phyloP scores from a whole-genome alignment of 2,113 vertebrate genomes.

The Azemiops feae region DNA sequence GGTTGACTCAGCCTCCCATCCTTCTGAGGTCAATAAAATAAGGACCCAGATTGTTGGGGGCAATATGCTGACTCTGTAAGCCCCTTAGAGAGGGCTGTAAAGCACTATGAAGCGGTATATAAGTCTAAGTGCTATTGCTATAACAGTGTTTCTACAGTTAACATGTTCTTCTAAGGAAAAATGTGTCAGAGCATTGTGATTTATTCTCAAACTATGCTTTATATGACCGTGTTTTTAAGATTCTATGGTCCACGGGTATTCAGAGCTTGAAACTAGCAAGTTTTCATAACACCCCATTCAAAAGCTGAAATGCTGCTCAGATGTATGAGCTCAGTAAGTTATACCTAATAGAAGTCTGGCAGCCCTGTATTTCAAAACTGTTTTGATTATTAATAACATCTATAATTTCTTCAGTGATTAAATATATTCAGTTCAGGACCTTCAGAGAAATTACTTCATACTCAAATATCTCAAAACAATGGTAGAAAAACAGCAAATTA shows the following conservation, averaged over 20 bases:
- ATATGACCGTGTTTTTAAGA: background rate
- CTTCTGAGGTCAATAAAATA: too few species aligned
- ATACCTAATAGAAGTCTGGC: background rate
- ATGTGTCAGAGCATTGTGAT: background rate
- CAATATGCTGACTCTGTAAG: background rate
- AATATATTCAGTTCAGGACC: slow-evolving; percentile 8
- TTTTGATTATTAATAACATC: background rate
- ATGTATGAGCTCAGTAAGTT: background rate
- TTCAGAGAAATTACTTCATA: slow-evolving; percentile 5
- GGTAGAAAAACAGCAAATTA: slow-evolving; percentile 11
- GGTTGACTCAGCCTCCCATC: background rate
- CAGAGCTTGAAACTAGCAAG: background rate
- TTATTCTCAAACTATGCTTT: background rate
- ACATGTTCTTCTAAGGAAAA: background rate
- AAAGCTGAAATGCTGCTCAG: background rate
- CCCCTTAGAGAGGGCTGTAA: background rate
- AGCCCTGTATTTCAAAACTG: background rate
- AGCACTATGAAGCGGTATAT: background rate
- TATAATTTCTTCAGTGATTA: background rate
- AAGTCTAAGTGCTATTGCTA: background rate
- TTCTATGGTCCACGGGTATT: background rate
- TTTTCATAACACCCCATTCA: background rate
- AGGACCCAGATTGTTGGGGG: too few species aligned
- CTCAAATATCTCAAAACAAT: background rate
- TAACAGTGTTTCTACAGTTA: background rate